A percentile compares a stretch with the other conserved stretches of the same genome.
These are phyloP conservation scores for Trichopria drosophilae DNA, from an alignment of 2,888 invertebrate species.

Conservation along the genomic window DNA sequence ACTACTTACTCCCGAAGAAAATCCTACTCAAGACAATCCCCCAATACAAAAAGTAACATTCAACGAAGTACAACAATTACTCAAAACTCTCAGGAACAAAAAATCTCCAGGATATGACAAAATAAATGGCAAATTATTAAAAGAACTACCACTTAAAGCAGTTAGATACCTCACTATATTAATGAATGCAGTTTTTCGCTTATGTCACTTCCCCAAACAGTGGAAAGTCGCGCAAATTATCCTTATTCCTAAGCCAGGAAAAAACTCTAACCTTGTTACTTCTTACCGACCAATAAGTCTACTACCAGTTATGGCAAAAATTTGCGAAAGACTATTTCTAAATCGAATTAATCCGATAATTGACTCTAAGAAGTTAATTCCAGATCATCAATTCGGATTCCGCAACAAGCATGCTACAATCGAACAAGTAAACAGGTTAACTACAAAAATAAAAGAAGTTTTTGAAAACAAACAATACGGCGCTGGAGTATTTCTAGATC, in stretches of 20 bases:
- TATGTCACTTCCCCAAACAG: conserved; percentile 38
- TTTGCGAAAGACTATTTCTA: neutral
- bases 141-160: conserved; percentile 38
- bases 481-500: neutral
- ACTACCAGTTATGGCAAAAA: neutral
- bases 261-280: neutral
- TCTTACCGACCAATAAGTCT: neutral
- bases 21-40: neutral
- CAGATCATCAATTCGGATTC: conserved; percentile 28
- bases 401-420: neutral
- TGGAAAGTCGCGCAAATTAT: conserved; percentile 33
- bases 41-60: neutral
- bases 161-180: conserved; percentile 35
- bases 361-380: conserved; percentile 30
- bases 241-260: neutral
- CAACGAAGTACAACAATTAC: too few species aligned
- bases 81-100: too few species aligned
- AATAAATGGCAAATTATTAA: conserved; percentile 36
- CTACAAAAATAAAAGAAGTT: too few species aligned
- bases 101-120: conserved; percentile 38
- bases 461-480: neutral
- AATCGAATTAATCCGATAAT: neutral
- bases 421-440: neutral
- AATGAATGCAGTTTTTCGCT: conserved; percentile 34
- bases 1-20: conserved; percentile 1